Evolutionary conservation across 2,797 vertebrate species (phyloP).

Genomic region (Cryptoblepharus egeriae): DNA sequence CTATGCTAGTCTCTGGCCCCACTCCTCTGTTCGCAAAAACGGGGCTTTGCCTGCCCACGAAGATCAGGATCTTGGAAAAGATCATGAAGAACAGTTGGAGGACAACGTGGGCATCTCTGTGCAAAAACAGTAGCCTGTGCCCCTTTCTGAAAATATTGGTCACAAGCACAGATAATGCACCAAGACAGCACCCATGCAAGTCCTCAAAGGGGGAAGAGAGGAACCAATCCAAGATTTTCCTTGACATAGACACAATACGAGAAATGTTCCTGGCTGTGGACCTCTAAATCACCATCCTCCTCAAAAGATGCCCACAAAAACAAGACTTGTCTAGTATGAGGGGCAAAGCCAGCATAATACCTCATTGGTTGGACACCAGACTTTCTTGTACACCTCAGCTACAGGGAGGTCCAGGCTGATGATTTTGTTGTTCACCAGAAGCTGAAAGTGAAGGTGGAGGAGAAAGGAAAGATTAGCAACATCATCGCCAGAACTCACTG

Average conservation of each 20-base stretch:
- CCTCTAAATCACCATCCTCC: too few relatives aligned
- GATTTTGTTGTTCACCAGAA: conserved; percentile 99
- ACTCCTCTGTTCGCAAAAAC: neutral
- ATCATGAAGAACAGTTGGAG: neutral
- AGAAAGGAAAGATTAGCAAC: neutral
- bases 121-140: conserved; percentile 25
- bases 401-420: conserved; percentile 97
- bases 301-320: too few relatives aligned
- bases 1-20: neutral
- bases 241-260: neutral
- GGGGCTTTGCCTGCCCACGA: neutral
- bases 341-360: conserved; percentile 67
- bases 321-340: too few relatives aligned
- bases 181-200: conserved; percentile 5
- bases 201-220: neutral
- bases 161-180: conserved; percentile 19
- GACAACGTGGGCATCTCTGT: fast-evolving
- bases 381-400: conserved; percentile 98
- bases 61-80: neutral
- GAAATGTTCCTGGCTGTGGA: too few relatives aligned
- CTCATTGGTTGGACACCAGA: conserved; percentile 99
- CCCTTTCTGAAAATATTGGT: neutral
- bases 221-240: neutral
- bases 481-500: fast-evolving
- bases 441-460: conserved; percentile 74